Base-by-base conservation (phyloP, 2,797 vertebrate species). In the Gobio occitaniae region DNA sequence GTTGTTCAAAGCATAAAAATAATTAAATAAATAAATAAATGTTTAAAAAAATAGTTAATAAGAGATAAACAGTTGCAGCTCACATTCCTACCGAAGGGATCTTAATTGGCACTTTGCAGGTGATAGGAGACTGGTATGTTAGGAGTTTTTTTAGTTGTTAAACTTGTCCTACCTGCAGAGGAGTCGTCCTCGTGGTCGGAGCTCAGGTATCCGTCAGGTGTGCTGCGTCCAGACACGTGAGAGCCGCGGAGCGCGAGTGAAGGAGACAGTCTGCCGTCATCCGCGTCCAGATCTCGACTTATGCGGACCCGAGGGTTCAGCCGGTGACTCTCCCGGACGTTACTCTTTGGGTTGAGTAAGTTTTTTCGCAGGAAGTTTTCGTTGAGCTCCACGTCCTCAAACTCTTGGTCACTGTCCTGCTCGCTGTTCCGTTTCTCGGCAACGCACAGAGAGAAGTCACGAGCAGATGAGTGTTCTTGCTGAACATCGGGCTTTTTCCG, bases 171-270 rank as follows among this genome's bases (percentile, higher is more conserved):
- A 96, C 97, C 96, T 94, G 93, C 92, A 6, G 96, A 97, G 8
- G 95, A 97, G 74, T 91, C 94, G 92, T 96, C 95, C 15, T 98
- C 98, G 17, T 95, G 96, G 92, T 98, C 98, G 0, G 97, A 98
- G 94, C 97, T 97, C 92, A 95, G 90, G 93, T 94, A 95, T 17
- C 96, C 97, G 72, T 97, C 97, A 0, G 97, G 97, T 36, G 96
- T 97, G 93, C 97, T 97, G 93, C 91, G 92, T 6, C 95, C 89
- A 12, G 95, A 96, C 29, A 93, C 92, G 2, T 90, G 90, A 5
- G 92, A 92, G 16, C 93, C 66, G 19, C 90, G 89, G 29, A 90
- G 87, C 75, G 86, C 68, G 78, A 92, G 85, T 71, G 90, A 93
- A 63, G 95, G 94, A 4, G 95, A 95, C 89, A 94, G 85, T 38